Evolutionary conservation across 1,140 invertebrate species (phyloP).

Genomic region (Zaprionus africanus): DNA sequence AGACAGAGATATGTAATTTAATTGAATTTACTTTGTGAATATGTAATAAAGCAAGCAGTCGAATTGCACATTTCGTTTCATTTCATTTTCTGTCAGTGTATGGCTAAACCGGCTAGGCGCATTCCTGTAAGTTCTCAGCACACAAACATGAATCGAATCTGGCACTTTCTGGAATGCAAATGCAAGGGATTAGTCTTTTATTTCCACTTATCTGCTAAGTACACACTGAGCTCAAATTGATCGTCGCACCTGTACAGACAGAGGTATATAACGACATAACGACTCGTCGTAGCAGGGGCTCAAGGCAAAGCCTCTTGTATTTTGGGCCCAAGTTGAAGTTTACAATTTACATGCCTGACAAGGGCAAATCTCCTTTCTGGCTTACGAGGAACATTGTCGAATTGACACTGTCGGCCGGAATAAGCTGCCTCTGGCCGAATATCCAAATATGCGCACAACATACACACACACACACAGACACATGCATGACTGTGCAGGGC

Average conservation of each 20-base stretch:
- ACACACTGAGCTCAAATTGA: constrained; percentile 4
- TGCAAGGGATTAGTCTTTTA: constrained; percentile 7
- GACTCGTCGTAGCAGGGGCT: background rate
- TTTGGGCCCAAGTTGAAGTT: constrained; percentile 5
- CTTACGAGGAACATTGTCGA: constrained; percentile 19
- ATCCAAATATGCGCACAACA: constrained; percentile 5
- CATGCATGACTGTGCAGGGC: background rate
- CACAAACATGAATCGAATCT: background rate
- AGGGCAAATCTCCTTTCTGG: constrained; percentile 18
- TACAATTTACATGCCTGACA: constrained; percentile 31
- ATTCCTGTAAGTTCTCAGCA: background rate
- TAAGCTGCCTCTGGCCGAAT: constrained; percentile 25
- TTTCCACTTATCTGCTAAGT: constrained; percentile 7
- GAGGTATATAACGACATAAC: background rate
- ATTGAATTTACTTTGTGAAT: background rate
- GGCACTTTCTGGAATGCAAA: constrained; percentile 1
- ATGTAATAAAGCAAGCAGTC: background rate
- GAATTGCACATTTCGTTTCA: background rate
- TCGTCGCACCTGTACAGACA: background rate
- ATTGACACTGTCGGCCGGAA: constrained; percentile 42
- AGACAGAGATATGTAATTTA: background rate
- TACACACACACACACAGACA: background rate
- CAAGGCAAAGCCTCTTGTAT: background rate
- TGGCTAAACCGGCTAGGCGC: background rate
- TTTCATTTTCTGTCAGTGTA: background rate